Percentiles rank a stretch among this genome's conserved stretches.
phyloP scores from a whole-genome alignment of 2,888 invertebrate species.

The Thysanoteuthis rhombus region DNA sequence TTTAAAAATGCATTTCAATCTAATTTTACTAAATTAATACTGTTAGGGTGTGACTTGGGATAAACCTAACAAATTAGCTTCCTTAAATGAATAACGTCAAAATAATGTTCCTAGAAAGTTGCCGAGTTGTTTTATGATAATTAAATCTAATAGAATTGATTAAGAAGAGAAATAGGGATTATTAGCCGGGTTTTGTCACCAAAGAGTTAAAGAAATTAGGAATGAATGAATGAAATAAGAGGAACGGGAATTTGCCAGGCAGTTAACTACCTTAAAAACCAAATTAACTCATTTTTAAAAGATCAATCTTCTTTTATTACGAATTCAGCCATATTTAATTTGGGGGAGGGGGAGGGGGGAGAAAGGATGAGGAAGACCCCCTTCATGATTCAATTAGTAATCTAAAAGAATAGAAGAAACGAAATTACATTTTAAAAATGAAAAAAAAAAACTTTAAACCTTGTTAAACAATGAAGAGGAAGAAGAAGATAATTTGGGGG shows the following conservation, averaged over 20 bases:
- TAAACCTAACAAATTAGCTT: not conserved
- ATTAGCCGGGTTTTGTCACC: not conserved
- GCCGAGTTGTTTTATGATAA: not conserved
- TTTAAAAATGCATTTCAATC: too few relatives aligned
- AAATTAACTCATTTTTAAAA: not conserved
- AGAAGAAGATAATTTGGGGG: not conserved
- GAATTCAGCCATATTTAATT: constrained; percentile 12
- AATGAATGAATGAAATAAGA: not conserved
- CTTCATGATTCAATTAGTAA: not conserved
- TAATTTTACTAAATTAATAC: too few relatives aligned
- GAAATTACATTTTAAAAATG: not conserved
- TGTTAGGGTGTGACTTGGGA: not conserved
- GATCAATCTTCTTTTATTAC: not conserved
- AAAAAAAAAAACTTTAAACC: not conserved
- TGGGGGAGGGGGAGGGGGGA: not conserved
- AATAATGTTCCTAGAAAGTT: not conserved
- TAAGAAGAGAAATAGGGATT: too few relatives aligned
- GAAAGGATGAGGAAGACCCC: not conserved
- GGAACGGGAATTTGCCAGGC: not conserved
- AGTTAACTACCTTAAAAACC: not conserved
- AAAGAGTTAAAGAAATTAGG: too few relatives aligned
- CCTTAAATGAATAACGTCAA: not conserved
- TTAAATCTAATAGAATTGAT: not conserved
- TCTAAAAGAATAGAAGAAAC: not conserved
- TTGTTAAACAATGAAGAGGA: not conserved